Percentiles rank a stretch among this genome's conserved stretches.
These are phyloP conservation scores for Phaenicophaeus curvirostris DNA, from an alignment of 2,797 vertebrate species.

Conservation along the genomic window DNA sequence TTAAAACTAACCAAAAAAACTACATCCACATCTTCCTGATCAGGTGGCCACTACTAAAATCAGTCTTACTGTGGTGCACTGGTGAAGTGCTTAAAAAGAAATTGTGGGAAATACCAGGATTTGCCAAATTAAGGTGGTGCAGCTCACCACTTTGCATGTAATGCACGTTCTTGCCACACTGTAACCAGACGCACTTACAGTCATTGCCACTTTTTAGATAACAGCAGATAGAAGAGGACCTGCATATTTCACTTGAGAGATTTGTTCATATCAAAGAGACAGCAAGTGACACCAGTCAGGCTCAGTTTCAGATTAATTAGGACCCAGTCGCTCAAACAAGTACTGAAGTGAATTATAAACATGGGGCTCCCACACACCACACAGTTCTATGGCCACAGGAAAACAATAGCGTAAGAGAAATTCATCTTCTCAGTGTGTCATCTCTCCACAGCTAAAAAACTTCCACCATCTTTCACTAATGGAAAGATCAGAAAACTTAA, in stretches of 20 bases:
- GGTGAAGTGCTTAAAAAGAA: not conserved
- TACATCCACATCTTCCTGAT: not conserved
- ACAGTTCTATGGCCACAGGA: not conserved
- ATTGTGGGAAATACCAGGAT: not conserved
- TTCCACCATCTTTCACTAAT: not conserved
- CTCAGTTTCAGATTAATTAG: not conserved
- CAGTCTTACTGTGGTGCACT: not conserved
- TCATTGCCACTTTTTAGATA: not conserved
- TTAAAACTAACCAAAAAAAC: not conserved
- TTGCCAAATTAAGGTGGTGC: not conserved
- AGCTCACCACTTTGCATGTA: not conserved
- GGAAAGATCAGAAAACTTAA: not conserved
- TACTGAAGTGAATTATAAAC: not conserved
- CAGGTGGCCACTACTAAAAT: not conserved
- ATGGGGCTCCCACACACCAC: not conserved
- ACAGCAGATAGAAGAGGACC: not conserved
- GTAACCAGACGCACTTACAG: not conserved
- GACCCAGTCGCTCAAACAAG: not conserved
- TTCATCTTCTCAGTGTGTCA: not conserved
- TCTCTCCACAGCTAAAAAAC: not conserved
- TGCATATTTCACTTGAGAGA: not conserved
- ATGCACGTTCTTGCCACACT: not conserved
- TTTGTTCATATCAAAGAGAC: not conserved
- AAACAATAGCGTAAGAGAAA: not conserved
- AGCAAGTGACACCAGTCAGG: not conserved